Evolutionary conservation across 2,797 vertebrate species (phyloP).

Genomic region (Aphelocoma californica): DNA sequence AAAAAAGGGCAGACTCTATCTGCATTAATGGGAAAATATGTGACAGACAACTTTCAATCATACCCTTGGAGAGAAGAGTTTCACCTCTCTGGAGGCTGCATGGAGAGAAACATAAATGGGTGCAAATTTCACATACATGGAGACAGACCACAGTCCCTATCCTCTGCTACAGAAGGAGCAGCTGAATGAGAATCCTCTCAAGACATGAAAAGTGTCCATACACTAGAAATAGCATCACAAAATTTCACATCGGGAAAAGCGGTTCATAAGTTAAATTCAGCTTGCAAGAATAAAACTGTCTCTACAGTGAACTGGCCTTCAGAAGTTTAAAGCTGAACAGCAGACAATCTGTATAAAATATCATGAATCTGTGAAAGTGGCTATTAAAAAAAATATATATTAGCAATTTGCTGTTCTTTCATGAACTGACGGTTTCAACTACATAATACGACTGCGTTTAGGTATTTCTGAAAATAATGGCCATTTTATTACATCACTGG

Average conservation of each 20-base stretch:
- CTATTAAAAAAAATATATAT: not conserved
- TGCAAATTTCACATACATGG: not conserved
- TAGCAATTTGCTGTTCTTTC: not conserved
- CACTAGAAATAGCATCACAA: not conserved
- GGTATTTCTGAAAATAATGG: not conserved
- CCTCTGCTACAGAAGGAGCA: not conserved
- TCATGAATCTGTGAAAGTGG: not conserved
- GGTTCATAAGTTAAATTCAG: not conserved
- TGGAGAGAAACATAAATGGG: not conserved
- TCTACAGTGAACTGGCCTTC: not conserved
- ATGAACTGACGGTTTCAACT: not conserved
- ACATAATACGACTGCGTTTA: not conserved
- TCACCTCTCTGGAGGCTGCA: not conserved
- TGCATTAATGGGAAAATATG: not conserved
- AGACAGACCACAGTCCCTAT: not conserved
- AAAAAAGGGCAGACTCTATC: not conserved
- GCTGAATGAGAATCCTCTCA: not conserved
- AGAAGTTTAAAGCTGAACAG: not conserved
- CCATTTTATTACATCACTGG: not conserved
- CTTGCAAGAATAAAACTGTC: not conserved
- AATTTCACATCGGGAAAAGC: not conserved
- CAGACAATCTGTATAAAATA: not conserved
- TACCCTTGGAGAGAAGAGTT: not conserved
- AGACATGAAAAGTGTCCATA: not conserved
- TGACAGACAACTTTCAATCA: fast-evolving